Conservation (phyloP, 2,888 invertebrate genomes). For the Idaea dimidiata region DNA sequence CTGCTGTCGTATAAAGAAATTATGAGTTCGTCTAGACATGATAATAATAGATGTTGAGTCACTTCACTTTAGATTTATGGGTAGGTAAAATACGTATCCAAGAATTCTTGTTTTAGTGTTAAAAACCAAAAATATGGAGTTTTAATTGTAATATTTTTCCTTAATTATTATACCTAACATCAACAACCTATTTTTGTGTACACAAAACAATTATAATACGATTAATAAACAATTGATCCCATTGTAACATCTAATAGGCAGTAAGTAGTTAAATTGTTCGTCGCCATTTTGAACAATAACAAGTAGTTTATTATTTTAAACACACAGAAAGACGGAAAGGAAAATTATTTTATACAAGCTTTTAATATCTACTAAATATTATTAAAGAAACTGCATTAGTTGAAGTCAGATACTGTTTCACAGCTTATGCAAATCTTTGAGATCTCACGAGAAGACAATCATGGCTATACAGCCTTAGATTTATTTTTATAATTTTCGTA, state of each 20-base stretch:
- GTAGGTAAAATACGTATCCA: no score
- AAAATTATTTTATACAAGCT: not conserved
- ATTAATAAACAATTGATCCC: constrained; percentile 57
- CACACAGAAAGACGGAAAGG: not conserved
- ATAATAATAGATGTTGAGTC: no score
- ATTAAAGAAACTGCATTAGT: no score
- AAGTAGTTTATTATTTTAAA: constrained; percentile 10
- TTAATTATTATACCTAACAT: not conserved
- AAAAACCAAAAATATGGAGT: not conserved
- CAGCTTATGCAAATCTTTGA: no score
- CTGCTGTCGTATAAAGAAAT: no score
- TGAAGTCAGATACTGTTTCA: no score
- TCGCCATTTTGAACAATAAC: constrained; percentile 23
- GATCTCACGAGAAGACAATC: no score
- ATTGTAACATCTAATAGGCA: constrained; percentile 21
- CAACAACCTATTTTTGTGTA: constrained; percentile 12
- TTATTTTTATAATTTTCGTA: no score
- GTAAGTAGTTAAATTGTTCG: constrained; percentile 15
- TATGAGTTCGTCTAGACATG: no score
- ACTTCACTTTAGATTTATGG: no score
- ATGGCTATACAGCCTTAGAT: no score
- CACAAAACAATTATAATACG: constrained; percentile 48
- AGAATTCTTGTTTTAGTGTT: no score
- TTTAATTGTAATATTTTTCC: not conserved
- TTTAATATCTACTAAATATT: not conserved